Percentiles rank a stretch among this genome's conserved stretches.
These are phyloP conservation scores for Epizoanthus ramosus DNA, from an alignment of 92 coral and sea anemone species.

Conservation along the genomic window DNA sequence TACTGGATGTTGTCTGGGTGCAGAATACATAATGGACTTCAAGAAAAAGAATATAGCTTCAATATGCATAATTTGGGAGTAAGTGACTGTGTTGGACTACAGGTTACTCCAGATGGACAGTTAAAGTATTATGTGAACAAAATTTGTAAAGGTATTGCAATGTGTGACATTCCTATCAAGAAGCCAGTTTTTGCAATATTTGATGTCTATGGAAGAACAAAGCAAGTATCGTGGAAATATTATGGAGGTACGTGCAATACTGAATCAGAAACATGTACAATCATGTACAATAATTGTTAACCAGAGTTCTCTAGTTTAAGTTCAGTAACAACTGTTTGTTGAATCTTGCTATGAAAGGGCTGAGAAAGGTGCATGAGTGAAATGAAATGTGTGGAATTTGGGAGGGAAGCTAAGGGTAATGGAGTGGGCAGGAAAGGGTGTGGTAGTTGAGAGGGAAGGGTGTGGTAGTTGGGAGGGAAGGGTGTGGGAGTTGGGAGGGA, in stretches of 20 bases:
- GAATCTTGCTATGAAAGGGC: too few relatives aligned
- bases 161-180: constrained; percentile 79
- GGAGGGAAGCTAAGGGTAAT: too few relatives aligned
- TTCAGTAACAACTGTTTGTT: too few relatives aligned
- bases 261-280: too few relatives aligned
- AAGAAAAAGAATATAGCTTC: constrained; percentile 86
- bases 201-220: constrained; percentile 98
- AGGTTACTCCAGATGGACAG: constrained; percentile 79
- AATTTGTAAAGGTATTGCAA: constrained; percentile 81
- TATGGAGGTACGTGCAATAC: constrained; percentile 75
- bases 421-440: too few relatives aligned
- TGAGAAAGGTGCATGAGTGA: too few relatives aligned
- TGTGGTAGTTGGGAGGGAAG: too few relatives aligned
- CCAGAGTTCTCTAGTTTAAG: too few relatives aligned
- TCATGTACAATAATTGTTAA: neutral
- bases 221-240: constrained; percentile 87
- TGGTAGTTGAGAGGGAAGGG: too few relatives aligned
- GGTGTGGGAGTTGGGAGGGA: too few relatives aligned
- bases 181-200: constrained; percentile 85
- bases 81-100: constrained; percentile 84
- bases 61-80: constrained; percentile 88
- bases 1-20: constrained; percentile 96
- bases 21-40: constrained; percentile 88
- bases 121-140: constrained; percentile 86
- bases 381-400: too few relatives aligned